Base-by-base conservation (phyloP, 2,113 vertebrate species). In the Rhineura floridana region DNA sequence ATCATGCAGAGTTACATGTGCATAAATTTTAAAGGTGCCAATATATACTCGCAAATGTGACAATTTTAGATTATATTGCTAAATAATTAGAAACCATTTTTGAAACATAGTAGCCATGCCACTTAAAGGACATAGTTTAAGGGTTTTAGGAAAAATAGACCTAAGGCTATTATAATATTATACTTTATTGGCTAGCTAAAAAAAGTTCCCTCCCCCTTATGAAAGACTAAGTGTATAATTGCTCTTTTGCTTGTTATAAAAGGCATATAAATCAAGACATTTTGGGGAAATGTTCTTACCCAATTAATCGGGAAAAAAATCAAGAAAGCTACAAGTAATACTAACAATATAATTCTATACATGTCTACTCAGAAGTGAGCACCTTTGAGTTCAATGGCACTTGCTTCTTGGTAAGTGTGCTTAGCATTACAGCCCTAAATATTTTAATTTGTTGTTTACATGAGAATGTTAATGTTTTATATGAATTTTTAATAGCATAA, bases 1-100 rank as follows among this genome's bases (percentile, higher is more conserved):
- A 28, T 73, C 69, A 72, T 84, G 83, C n/a, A 25, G 67, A 84
- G 48, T 84, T 73, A 39, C 48, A 55, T 84, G 48, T 72, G 67
- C 83, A 55, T 55, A 59, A 30, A 6, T 72, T 93, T 91, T 87
- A 65, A 25, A 1, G 30, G 2, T 55, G 93, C 86, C 88, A 50
- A 91, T 89, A 90, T 95, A 91, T 89, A 94, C 86, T 93, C 76
- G 89, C 79, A 95, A 94, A 91, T 93, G 88, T 92, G 93, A 69
- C 94, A 91, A 94, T 95, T 94, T 96, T 91, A 95, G 89, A 89
- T 95, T 94, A 91, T 90, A 96, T 89, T 63, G 93, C n/a, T 87
- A 92, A 91, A 93, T 95, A 96, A 96, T 95, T 93, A 96, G 88
- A 90, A 7, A 86, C 70, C 88, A 92, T 94, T 95, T 91, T 88